Percentiles rank a stretch among this genome's conserved stretches.
Conservation (phyloP, 2,113 vertebrate genomes). For the Cyprinus carpio region DNA sequence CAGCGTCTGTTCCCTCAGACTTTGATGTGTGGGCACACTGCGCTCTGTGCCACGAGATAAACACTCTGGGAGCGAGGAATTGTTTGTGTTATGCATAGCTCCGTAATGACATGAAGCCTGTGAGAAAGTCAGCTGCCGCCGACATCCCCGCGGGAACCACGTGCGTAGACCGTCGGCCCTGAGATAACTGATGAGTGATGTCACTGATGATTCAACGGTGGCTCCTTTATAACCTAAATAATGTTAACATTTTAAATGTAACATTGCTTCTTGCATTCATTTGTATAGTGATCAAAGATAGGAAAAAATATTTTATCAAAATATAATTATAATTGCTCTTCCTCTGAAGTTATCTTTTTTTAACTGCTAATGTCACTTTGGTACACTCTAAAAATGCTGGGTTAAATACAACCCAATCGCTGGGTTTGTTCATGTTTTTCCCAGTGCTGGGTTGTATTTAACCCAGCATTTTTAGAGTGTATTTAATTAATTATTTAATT, state of each 20-base stretch:
- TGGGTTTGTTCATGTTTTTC: no score
- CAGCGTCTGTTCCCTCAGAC: slow-evolving; percentile 79
- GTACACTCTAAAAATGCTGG: no score
- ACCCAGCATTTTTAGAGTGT: no score
- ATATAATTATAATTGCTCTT: not conserved
- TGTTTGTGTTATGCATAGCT: slow-evolving; percentile 74
- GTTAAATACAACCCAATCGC: no score
- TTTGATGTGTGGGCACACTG: slow-evolving; percentile 80
- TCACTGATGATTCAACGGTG: slow-evolving; percentile 18
- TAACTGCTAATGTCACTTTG: not conserved
- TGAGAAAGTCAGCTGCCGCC: slow-evolving; percentile 56
- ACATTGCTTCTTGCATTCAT: not conserved
- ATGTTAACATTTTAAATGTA: not conserved
- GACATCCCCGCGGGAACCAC: slow-evolving; percentile 37
- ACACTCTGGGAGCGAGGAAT: slow-evolving; percentile 68
- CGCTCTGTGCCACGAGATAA: slow-evolving; percentile 79
- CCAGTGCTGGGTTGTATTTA: no score
- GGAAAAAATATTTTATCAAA: not conserved
- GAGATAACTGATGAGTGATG: slow-evolving; percentile 49
- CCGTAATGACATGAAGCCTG: slow-evolving; percentile 67
- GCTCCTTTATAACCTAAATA: not conserved
- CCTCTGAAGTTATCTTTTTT: not conserved
- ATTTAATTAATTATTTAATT: no score
- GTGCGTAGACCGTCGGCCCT: slow-evolving; percentile 42
- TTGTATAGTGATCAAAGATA: not conserved